These are phyloP conservation scores for Sylvilagus floridanus DNA, from an alignment of 2,797 vertebrate species.

Conservation along the genomic window DNA sequence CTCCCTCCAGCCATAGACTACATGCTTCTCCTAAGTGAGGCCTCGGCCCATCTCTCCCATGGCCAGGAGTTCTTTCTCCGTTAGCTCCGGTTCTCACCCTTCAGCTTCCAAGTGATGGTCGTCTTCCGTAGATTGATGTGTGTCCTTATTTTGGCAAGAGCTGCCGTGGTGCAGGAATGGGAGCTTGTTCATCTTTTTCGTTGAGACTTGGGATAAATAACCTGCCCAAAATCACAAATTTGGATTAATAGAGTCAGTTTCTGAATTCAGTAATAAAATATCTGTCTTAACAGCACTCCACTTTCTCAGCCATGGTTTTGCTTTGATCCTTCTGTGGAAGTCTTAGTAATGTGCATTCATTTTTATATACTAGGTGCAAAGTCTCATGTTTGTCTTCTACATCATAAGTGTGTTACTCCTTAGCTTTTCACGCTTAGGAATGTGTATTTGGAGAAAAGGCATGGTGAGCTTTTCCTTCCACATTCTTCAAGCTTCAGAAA, in stretches of 20 bases:
- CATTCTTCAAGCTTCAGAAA: constrained; percentile 46
- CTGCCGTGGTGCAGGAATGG: neutral
- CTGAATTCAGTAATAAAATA: neutral
- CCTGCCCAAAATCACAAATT: constrained; percentile 3
- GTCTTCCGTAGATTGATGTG: neutral
- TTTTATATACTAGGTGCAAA: constrained; percentile 24
- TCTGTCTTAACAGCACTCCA: neutral
- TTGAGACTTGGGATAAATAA: constrained; percentile 36
- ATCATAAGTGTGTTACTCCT: neutral
- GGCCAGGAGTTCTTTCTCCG: neutral
- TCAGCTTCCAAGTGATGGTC: neutral
- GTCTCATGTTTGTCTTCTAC: neutral
- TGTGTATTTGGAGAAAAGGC: neutral
- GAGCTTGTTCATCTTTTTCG: constrained; percentile 13
- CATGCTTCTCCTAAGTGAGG: neutral
- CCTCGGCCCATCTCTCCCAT: neutral
- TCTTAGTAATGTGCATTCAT: constrained; percentile 7
- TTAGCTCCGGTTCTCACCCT: neutral
- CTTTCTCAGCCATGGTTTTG: constrained; percentile 14
- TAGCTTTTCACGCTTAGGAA: constrained; percentile 11
- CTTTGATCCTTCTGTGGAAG: constrained; percentile 27
- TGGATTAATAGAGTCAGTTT: constrained; percentile 4
- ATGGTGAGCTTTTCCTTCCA: neutral
- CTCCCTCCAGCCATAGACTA: neutral
- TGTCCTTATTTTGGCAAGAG: constrained; percentile 29